phyloP scores from a whole-genome alignment of 2,113 vertebrate species.

The Collichthys lucidus region DNA sequence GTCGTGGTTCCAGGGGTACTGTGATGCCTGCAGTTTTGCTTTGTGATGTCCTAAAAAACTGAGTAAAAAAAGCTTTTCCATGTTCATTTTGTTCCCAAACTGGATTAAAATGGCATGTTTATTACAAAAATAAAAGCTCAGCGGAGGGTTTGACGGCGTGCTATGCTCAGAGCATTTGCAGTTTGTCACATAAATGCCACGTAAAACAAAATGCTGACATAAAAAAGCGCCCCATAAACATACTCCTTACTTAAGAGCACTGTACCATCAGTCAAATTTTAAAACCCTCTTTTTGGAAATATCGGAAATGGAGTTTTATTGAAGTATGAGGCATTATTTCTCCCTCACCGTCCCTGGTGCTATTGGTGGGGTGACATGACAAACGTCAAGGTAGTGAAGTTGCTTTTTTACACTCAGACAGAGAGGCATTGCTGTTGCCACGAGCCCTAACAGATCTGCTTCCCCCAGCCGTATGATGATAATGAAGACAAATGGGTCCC shows the following conservation, averaged over 20 bases:
- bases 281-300: slow-evolving; percentile 28
- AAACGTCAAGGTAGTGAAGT: slow-evolving; percentile 61
- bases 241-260: slow-evolving; percentile 24
- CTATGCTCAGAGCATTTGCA: slow-evolving; percentile 48
- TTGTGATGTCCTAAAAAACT: slow-evolving; percentile 61
- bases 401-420: slow-evolving; percentile 59
- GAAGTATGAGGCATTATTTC: slow-evolving; percentile 31
- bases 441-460: slow-evolving; percentile 66
- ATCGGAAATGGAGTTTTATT: slow-evolving; percentile 47
- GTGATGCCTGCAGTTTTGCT: slow-evolving; percentile 59
- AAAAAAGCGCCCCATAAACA: slow-evolving; percentile 18
- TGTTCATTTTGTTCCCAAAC: slow-evolving; percentile 59
- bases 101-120: slow-evolving; percentile 51
- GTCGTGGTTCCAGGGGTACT: slow-evolving; percentile 68
- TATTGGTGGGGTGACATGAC: slow-evolving; percentile 55
- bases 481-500: slow-evolving; percentile 77
- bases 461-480: slow-evolving; percentile 66
- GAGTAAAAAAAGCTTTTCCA: slow-evolving; percentile 31
- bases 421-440: slow-evolving; percentile 58
- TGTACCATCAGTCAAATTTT: slow-evolving; percentile 38
- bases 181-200: slow-evolving; percentile 44
- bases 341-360: slow-evolving; percentile 28
- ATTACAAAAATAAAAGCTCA: slow-evolving; percentile 47
- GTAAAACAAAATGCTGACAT: slow-evolving; percentile 40
- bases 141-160: slow-evolving; percentile 21